Evolutionary conservation across 30 jellyfish, hydroid and myxozoan genomes (phyloP).

Genomic region (Cassiopea xamachana): DNA sequence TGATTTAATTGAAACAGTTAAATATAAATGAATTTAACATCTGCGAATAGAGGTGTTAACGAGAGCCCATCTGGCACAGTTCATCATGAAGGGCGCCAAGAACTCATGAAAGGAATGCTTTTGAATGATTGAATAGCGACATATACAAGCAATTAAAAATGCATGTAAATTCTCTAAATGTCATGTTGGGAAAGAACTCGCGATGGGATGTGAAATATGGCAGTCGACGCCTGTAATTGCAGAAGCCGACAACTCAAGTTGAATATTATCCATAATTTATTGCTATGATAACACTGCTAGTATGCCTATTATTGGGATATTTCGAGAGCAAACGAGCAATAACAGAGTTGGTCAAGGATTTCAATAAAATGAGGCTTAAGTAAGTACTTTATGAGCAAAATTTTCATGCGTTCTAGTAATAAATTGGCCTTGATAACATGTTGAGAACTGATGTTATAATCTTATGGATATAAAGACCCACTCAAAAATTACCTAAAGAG

Average conservation of each 20-base stretch:
- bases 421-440: too few species aligned
- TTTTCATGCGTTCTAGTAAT: too few species aligned
- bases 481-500: too few species aligned
- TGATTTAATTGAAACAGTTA: background rate
- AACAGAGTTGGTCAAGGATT: too few species aligned
- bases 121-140: background rate
- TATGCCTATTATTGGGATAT: background rate
- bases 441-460: too few species aligned
- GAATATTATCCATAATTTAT: background rate
- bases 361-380: too few species aligned
- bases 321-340: background rate
- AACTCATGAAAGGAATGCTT: background rate
- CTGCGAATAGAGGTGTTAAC: background rate
- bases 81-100: background rate
- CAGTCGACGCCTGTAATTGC: background rate
- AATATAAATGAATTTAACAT: background rate
- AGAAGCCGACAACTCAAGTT: background rate
- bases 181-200: background rate
- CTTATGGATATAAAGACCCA: too few species aligned
- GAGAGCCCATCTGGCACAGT: background rate
- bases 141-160: background rate
- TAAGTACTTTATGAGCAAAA: too few species aligned
- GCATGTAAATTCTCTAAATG: background rate
- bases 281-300: background rate
- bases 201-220: background rate